Evolutionary conservation across 2,888 invertebrate genomes (phyloP), one percentile per base, ranked within the genome.

Genomic region (Sarcophaga carnaria): DNA sequence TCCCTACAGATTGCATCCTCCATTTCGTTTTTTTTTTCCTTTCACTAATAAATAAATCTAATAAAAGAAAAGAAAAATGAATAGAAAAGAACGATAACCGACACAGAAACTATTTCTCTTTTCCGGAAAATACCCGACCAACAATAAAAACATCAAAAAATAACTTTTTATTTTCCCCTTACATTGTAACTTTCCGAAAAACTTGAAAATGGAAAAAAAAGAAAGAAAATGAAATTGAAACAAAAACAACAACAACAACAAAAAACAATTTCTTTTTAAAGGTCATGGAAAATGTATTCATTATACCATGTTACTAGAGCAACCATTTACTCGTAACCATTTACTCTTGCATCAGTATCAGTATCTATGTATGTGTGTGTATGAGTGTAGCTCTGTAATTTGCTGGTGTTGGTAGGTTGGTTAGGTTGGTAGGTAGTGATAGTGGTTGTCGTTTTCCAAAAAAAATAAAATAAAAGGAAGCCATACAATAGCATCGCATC

Each of bases 231-330:
- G n/a, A 54, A 59, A 71, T 25, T 47, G 17, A 49, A 14, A 49
- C 14, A 49, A 14, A 49, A 10, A 49, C 14, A 49, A 14, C 4
- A 14, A 49, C 4, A 14, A 49, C 4, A 49, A 14, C 14, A 4
- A 22, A 72, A 80, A 64, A 64, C 54, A 37, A 37, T 37, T 37
- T 37, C n/a, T 62, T 70, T 86, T 84, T 84, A 87, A 87, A 87
- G 86, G 86, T 87, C 86, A 87, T 79, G 83, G 78, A 75, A 84
- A 84, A 80, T 74, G 47, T 77, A 45, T 75, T 67, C 20, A 20
- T 17, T 63, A 64, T 79, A 17, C 22, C 10, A 74, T 78, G 78
- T 78, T 27, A 62, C 10, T 59, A 27, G 70, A 75, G 54, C 64
- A 47, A 22, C 6, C 45, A n/a, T 47, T 20, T 54, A 25, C 20